Evolutionary conservation across 2,797 vertebrate genomes (phyloP).

Genomic region (Gallinago solitaria): DNA sequence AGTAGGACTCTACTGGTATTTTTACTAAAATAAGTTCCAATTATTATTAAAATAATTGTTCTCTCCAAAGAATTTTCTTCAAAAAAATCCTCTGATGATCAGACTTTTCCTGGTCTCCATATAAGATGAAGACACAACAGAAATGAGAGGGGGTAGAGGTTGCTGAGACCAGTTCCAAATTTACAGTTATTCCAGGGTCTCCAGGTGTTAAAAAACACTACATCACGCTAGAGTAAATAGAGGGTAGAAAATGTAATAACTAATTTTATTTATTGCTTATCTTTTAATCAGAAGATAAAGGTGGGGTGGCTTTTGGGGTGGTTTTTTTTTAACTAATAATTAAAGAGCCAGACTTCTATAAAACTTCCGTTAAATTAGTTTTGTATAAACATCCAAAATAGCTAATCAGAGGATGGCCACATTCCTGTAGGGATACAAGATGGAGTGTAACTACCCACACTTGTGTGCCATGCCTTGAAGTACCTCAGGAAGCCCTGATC

Average conservation of each 20-base stretch:
- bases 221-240: not conserved
- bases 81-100: not conserved
- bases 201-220: not conserved
- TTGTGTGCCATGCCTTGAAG: not conserved
- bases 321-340: not conserved
- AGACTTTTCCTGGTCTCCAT: not conserved
- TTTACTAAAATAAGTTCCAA: not conserved
- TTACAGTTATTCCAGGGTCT: not conserved
- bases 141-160: not conserved
- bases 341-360: not conserved
- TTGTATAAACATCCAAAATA: not conserved
- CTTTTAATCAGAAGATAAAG: not conserved
- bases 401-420: not conserved
- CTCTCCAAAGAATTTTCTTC: not conserved
- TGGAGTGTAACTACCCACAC: accelerated
- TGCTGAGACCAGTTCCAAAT: not conserved
- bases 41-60: not conserved
- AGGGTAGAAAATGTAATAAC: not conserved
- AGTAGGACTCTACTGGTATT: not conserved
- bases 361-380: not conserved
- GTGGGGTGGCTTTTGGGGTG: too few relatives aligned
- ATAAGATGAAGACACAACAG: not conserved
- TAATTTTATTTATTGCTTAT: not conserved
- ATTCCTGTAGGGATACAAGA: not conserved
- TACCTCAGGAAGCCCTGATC: not conserved